Conservation (phyloP, 2,113 vertebrate species). For the Anser cygnoides region DNA sequence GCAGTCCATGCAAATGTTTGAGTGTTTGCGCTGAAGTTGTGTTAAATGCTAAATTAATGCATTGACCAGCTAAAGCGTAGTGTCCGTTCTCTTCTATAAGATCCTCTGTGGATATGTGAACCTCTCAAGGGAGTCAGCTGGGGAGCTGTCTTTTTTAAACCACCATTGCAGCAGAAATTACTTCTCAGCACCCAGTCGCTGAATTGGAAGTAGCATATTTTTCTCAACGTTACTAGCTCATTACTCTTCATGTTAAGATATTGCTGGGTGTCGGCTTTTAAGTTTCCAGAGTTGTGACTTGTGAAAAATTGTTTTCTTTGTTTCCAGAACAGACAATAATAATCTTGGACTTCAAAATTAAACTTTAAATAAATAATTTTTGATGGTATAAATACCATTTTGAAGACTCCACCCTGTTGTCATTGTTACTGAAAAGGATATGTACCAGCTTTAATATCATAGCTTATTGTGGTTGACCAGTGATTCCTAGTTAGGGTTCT, state of each 20-base stretch:
- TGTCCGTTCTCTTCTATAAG: background rate
- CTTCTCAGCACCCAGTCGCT: background rate
- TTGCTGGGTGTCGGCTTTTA: background rate
- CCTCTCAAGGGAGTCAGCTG: background rate
- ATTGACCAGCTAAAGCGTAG: background rate
- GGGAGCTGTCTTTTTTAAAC: background rate
- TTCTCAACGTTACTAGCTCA: background rate
- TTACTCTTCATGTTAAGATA: background rate
- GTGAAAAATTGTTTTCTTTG: conserved; percentile 17
- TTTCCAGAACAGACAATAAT: background rate
- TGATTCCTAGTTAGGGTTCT: conserved; percentile 21
- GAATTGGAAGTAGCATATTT: background rate
- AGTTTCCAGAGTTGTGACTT: background rate
- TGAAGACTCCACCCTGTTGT: conserved; percentile 18
- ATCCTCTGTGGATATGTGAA: background rate
- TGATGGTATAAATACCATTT: conserved; percentile 30
- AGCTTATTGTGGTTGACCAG: conserved; percentile 16
- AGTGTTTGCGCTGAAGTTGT: background rate
- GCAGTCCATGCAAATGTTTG: background rate
- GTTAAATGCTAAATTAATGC: background rate
- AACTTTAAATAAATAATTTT: conserved; percentile 15
- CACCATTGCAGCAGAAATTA: background rate
- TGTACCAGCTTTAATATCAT: background rate
- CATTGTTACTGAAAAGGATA: conserved; percentile 28
- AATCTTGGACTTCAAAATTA: conserved; percentile 33